These are phyloP conservation scores for Fistularia commersonii DNA, from an alignment of 2,797 vertebrate species.

Conservation along the genomic window DNA sequence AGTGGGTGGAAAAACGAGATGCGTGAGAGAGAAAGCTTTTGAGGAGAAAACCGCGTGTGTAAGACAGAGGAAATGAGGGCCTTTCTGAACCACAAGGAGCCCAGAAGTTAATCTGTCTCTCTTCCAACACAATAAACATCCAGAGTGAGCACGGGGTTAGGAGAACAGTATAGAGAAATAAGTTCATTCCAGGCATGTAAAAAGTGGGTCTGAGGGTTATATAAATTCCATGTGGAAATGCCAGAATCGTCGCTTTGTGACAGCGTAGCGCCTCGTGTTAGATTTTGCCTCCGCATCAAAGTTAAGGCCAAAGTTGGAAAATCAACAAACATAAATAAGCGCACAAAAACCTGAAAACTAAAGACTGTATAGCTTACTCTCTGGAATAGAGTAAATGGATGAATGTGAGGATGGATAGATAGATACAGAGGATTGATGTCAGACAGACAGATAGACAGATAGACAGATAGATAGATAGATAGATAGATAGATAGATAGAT, in stretches of 20 bases:
- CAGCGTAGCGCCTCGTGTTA: too few relatives aligned
- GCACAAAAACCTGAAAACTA: too few relatives aligned
- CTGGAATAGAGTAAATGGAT: too few relatives aligned
- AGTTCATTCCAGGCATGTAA: conserved; percentile 42
- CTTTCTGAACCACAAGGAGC: conserved; percentile 55
- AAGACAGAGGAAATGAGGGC: conserved; percentile 61
- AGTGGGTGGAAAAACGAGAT: conserved; percentile 62
- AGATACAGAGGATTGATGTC: too few relatives aligned
- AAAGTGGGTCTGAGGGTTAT: conserved; percentile 46
- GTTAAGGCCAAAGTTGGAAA: too few relatives aligned
- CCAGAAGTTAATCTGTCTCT: conserved; percentile 61
- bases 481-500: too few relatives aligned
- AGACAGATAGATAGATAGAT: too few relatives aligned
- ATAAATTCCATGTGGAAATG: conserved; percentile 54
- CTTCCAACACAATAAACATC: conserved; percentile 47
- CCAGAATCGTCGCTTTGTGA: conserved; percentile 44
- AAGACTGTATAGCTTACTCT: too few relatives aligned
- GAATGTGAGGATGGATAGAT: too few relatives aligned
- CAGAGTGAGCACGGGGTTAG: conserved; percentile 34
- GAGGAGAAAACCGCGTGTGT: conserved; percentile 54
- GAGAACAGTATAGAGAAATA: conserved; percentile 32
- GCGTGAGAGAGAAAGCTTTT: conserved; percentile 67
- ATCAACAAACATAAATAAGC: too few relatives aligned
- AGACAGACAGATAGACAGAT: too few relatives aligned
- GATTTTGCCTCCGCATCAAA: too few relatives aligned